Conservation (phyloP, 2,888 invertebrate species). For the Dryobotodes eremita region DNA sequence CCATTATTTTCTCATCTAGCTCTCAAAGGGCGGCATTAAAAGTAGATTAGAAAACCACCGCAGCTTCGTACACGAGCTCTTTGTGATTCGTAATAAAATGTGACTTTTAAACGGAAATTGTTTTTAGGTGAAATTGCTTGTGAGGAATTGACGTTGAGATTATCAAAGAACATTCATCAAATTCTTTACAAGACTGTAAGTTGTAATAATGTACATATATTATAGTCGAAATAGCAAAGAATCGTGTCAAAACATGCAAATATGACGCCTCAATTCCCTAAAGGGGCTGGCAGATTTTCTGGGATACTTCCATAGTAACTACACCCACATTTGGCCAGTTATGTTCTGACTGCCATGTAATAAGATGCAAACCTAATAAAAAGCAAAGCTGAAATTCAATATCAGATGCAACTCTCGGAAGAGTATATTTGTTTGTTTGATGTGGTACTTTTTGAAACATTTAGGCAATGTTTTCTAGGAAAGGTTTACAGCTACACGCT, state of each 20-base stretch:
- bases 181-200: not conserved
- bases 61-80: constrained; percentile 17
- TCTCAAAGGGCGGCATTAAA: constrained; percentile 53
- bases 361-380: not conserved
- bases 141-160: not conserved
- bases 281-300: not conserved
- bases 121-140: constrained; percentile 38
- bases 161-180: not conserved
- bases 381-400: not conserved
- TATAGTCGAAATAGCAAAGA: too few species aligned
- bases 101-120: constrained; percentile 24
- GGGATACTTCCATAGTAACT: too few species aligned
- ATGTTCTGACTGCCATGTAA: too few species aligned
- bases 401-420: not conserved
- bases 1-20: constrained; percentile 52
- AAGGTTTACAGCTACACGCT: too few species aligned
- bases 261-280: not conserved
- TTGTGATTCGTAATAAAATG: constrained; percentile 39
- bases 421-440: not conserved
- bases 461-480: not conserved
- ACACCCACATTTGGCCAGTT: not conserved
- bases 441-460: not conserved
- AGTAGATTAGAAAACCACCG: constrained; percentile 38
- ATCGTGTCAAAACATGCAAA: not conserved
- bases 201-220: not conserved